phyloP scores from a whole-genome alignment of 2,888 invertebrate genomes.

The Cordilura impudica region DNA sequence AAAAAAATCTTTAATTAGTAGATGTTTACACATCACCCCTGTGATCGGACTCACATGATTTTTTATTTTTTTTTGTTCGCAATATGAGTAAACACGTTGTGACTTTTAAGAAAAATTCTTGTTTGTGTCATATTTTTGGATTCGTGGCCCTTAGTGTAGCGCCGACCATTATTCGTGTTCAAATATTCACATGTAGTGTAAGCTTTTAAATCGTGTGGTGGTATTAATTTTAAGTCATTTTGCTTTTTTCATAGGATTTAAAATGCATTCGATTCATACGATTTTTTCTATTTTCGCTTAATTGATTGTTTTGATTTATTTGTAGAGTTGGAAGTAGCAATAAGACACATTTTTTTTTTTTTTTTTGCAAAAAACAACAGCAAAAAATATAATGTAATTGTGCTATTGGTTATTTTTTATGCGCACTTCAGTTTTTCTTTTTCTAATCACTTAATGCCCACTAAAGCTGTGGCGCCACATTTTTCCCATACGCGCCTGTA shows the following conservation, averaged over 20 bases:
- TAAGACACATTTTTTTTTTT: not conserved
- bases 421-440: not conserved
- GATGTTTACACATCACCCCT: too few relatives aligned
- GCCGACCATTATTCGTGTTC: constrained; percentile 14
- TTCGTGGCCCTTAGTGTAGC: too few relatives aligned
- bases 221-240: constrained; percentile 56
- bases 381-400: constrained; percentile 54
- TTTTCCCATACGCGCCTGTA: constrained; percentile 4
- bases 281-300: constrained; percentile 57
- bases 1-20: too few relatives aligned
- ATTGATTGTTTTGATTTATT: constrained; percentile 48
- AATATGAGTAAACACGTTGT: too few relatives aligned
- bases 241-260: constrained; percentile 69
- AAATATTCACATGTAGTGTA: constrained; percentile 39
- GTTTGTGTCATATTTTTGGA: too few relatives aligned
- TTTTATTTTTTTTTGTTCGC: too few relatives aligned
- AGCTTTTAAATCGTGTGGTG: constrained; percentile 45
- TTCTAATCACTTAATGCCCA: constrained; percentile 70
- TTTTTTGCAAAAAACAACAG: not conserved
- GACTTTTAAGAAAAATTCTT: too few relatives aligned
- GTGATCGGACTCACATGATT: too few relatives aligned
- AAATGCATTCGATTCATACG: constrained; percentile 69
- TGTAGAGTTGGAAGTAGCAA: not conserved
- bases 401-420: constrained; percentile 40
- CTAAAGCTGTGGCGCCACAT: constrained; percentile 73